phyloP scores from a whole-genome alignment of 2,113 vertebrate genomes.

The Electrona antarctica region DNA sequence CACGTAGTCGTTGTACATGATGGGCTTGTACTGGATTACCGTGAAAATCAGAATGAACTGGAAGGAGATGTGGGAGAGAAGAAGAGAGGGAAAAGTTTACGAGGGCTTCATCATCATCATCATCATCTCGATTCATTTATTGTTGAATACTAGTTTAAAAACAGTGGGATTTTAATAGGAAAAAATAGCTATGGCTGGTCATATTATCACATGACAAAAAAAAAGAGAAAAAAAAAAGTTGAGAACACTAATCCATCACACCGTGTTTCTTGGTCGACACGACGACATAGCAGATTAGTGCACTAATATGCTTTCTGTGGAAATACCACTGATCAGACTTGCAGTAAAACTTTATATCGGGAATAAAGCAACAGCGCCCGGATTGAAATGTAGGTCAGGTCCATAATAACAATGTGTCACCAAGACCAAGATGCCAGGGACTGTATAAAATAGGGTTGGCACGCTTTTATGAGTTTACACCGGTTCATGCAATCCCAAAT shows the following conservation, averaged over 20 bases:
- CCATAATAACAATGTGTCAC: slow-evolving; percentile 32
- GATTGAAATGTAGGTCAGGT: slow-evolving; percentile 59
- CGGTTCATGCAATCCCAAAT: too few species aligned
- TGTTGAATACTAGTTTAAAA: too few species aligned
- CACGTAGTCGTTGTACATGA: slow-evolving; percentile 92
- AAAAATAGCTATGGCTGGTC: neutral
- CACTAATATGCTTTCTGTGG: slow-evolving; percentile 55
- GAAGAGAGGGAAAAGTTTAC: neutral
- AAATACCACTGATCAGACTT: slow-evolving; percentile 60
- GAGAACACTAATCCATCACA: slow-evolving; percentile 63
- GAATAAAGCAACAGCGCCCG: slow-evolving; percentile 35
- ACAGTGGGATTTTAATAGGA: neutral
- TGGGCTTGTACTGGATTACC: slow-evolving; percentile 97
- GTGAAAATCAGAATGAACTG: slow-evolving; percentile 98
- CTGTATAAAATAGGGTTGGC: neutral
- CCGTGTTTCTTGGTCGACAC: slow-evolving; percentile 36
- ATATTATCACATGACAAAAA: slow-evolving; percentile 12
- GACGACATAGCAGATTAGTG: slow-evolving; percentile 55
- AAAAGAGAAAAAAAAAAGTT: slow-evolving; percentile 32
- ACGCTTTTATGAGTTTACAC: too few species aligned
- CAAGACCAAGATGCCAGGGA: slow-evolving; percentile 1
- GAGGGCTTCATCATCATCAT: too few species aligned
- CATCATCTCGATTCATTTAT: too few species aligned
- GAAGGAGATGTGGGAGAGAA: neutral
- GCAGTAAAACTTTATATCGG: slow-evolving; percentile 43